Base-by-base conservation (phyloP, 2,888 invertebrate genomes). In the Dolichomitus sp. region DNA sequence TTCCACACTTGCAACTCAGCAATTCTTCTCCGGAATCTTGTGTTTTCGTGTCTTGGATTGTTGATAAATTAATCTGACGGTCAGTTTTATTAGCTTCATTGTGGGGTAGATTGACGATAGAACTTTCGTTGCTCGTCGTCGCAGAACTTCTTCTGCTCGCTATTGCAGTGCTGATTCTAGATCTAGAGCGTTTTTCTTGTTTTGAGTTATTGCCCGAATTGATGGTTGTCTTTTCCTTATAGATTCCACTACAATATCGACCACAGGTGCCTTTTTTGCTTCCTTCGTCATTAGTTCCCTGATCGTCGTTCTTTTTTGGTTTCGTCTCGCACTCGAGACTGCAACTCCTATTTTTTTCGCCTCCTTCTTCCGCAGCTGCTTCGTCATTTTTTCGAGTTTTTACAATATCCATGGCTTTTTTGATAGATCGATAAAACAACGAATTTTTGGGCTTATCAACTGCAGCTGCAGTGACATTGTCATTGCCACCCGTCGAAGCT, bases 351-450 rank as follows among this genome's bases (percentile, higher is more conserved):
- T 4, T 57, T n/a, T 30, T 54, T 59, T 78, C 61, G 12, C 11
- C 63, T n/a, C 74, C 42, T 5, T 52, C 63, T 4, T 66, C 54
- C 50, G 5, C 42, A 11, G 11, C 30, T 3, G 30, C 9, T 9
- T 61, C 66, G 11, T 17, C 54, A 2, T 30, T 33, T 52, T 72
- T 84, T 7, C 65, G 42, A 19, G 6, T 54, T 77, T 45, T 84
- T 9, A 84, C 63, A 4, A 75, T 76, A 14, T 40, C 59, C 7
- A 83, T 33, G 0, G 85, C 82, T 69, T 65, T 86, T 23, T 78
- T 87, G 5, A 89, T 52, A 0, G 82, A 65, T 27, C 84, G 85
- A n/a, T 50, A 52, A 1, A 88, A 57, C 14, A 85, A 79, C 2
- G 84, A 80, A 11, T 54, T 68, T 27, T 17, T 87, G n/a, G 54